phyloP scores from a whole-genome alignment of 2,797 vertebrate genomes.

The Anguilla anguilla region DNA sequence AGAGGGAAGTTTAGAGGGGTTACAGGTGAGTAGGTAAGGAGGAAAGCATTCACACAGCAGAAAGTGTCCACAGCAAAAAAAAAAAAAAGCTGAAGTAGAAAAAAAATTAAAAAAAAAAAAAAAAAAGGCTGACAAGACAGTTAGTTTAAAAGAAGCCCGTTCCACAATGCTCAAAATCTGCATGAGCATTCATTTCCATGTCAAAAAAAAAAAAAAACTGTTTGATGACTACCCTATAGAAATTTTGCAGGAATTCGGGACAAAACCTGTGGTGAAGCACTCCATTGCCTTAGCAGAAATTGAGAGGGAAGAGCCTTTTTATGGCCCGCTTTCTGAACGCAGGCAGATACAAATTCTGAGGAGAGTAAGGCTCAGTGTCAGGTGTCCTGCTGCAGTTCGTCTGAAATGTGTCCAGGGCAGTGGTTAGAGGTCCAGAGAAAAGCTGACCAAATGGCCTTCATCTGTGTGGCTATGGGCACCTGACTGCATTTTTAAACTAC shows the following conservation, averaged over 20 bases:
- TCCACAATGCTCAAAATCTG: neutral
- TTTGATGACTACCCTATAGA: neutral
- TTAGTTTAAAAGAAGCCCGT: slow-evolving; percentile 21
- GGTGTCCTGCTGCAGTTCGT: neutral
- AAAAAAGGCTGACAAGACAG: slow-evolving; percentile 51
- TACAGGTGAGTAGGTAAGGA: slow-evolving; percentile 40
- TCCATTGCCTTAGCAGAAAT: neutral
- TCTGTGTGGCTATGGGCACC: neutral
- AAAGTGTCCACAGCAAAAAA: slow-evolving; percentile 26
- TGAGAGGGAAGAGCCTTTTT: neutral
- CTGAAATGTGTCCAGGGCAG: neutral
- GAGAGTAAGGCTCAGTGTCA: neutral
- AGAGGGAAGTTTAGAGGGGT: slow-evolving; percentile 62
- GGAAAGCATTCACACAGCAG: slow-evolving; percentile 33
- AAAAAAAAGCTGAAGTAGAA: slow-evolving; percentile 56
- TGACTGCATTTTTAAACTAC: neutral
- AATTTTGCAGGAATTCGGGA: neutral
- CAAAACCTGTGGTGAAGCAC: neutral
- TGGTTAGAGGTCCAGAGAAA: neutral
- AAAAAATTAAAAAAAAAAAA: slow-evolving; percentile 67
- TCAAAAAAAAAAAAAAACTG: too few relatives aligned
- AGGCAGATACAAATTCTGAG: neutral
- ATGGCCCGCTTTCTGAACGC: neutral
- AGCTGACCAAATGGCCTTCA: neutral
- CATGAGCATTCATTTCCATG: slow-evolving; percentile 34